Evolutionary conservation across 2,113 vertebrate species (phyloP).

Genomic region (Microcebus ravelobensis): DNA sequence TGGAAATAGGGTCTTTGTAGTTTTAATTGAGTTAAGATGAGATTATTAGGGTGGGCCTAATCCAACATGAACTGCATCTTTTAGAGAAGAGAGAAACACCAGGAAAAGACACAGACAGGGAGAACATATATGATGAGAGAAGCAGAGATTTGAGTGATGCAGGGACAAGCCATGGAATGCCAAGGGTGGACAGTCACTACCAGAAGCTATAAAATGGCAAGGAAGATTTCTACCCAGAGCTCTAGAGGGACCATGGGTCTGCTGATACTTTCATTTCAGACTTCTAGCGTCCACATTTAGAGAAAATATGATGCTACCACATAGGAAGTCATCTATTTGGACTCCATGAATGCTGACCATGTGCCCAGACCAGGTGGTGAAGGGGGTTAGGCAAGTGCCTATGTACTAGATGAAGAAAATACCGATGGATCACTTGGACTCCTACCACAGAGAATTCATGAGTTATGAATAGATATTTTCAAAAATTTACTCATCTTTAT

Average conservation of each 20-base stretch:
- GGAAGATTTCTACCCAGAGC: background rate
- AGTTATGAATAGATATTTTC: background rate
- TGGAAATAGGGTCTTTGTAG: background rate
- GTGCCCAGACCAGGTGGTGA: background rate
- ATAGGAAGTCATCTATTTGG: background rate
- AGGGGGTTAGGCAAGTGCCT: background rate
- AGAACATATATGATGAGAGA: background rate
- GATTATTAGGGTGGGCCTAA: background rate
- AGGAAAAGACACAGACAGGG: background rate
- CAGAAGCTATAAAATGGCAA: background rate
- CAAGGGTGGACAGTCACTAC: background rate
- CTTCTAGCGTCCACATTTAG: background rate
- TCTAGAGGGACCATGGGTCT: background rate
- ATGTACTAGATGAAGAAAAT: background rate
- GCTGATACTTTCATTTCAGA: background rate
- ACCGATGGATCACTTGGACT: background rate
- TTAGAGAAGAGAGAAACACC: background rate
- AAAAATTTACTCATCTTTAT: constrained; percentile 14
- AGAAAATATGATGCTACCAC: background rate
- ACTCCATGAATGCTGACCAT: background rate
- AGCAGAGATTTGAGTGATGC: background rate
- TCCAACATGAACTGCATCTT: background rate
- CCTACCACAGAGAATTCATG: background rate
- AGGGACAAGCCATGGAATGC: background rate
- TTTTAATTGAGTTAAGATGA: background rate